Base-by-base conservation (phyloP, 2,113 vertebrate species). In the Ophthalmolycus amberensis region DNA sequence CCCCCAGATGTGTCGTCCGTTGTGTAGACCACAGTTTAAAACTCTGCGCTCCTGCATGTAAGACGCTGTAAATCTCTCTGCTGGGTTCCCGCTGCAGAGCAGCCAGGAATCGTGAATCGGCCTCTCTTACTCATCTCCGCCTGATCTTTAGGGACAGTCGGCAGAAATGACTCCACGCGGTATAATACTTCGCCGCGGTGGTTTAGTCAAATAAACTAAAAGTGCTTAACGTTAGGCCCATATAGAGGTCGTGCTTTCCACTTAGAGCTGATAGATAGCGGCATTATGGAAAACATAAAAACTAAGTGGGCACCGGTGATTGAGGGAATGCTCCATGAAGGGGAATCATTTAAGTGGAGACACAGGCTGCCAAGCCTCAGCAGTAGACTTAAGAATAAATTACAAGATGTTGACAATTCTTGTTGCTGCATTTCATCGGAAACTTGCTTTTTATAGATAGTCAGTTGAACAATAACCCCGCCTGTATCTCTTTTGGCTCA, bases 321-420 rank as follows among this genome's bases (percentile, higher is more conserved):
- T 75, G 71, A 87, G 62, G 73, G 48, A 82, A 77, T 29, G 42
- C 70, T 77, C 58, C 71, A 73, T 71, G 78, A 40, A 62, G 82
- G 12, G 40, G 85, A 85, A 85, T 89, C 80, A 85, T 69, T 90
- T 90, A 75, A 79, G 34, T 79, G 58, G 37, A 56, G 76, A 73
- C 81, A 56, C 69, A 5, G 34, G 38, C 70, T 86, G 68, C 82
- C 68, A 85, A 80, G 37, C 40, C 64, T 1, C 65, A 38, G 63
- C 56, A 56, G 66, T 62, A 52, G 59, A 79, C 50, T 69, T 67
- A 7, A 58, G 27, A 60, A 83, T 91, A 79, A 82, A 87, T 88
- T 84, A 81, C 74, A 60, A 9, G 42, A 32, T 1, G 56, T 59
- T 59, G 56, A 29, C 56, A 12, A 5, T 59, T 81, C 76, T 65